Conservation (phyloP, 2,888 invertebrate genomes). For the Microplitis manilae region DNA sequence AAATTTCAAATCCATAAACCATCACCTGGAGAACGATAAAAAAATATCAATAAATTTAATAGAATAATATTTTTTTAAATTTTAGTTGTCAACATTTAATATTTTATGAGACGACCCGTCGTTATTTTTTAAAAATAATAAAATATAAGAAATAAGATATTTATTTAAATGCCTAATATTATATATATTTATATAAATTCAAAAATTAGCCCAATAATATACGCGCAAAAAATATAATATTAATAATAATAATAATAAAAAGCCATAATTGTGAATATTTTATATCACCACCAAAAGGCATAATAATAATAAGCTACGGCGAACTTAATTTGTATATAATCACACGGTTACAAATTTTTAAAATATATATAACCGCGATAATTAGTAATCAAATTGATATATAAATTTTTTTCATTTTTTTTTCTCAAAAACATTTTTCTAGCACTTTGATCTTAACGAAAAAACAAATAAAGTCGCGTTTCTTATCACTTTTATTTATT, state of each 20-base stretch:
- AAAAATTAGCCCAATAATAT: conserved; percentile 1
- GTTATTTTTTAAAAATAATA: neutral
- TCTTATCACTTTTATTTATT: conserved; percentile 23
- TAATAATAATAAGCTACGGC: neutral
- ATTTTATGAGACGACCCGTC: neutral
- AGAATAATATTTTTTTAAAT: neutral
- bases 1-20: neutral
- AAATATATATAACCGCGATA: neutral
- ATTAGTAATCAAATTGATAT: too few relatives aligned
- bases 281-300: conserved; percentile 1
- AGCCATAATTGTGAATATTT: neutral
- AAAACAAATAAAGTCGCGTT: neutral
- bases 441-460: neutral
- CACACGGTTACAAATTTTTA: neutral
- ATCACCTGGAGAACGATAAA: neutral
- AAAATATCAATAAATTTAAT: neutral
- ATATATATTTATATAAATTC: neutral
- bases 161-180: neutral
- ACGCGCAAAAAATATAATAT: neutral
- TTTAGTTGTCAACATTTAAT: neutral
- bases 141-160: neutral
- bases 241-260: neutral
- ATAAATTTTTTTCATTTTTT: too few relatives aligned
- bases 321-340: neutral
- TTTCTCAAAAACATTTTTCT: too few relatives aligned